Conservation (phyloP, 2,113 vertebrate species). For the Corythornis cristatus region DNA sequence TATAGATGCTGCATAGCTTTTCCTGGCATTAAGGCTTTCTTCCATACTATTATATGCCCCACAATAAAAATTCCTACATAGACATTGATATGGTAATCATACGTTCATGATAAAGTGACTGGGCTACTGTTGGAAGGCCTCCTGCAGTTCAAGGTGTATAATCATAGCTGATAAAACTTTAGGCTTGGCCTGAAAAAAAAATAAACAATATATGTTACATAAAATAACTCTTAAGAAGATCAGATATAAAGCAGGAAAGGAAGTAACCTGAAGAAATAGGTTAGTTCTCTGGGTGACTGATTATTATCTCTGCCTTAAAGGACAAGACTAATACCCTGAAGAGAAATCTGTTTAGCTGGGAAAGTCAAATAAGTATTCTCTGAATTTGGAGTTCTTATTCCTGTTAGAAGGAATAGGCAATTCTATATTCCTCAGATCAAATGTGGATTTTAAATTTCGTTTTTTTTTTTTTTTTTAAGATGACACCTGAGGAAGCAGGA, state of each 20-base stretch:
- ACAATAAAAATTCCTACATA: background rate
- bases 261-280: slow-evolving; percentile 3
- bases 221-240: background rate
- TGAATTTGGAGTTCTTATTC: background rate
- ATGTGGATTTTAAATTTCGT: background rate
- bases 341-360: background rate
- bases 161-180: background rate
- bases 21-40: background rate
- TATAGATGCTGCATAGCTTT: background rate
- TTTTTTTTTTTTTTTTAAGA: background rate
- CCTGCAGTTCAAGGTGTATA: background rate
- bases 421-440: background rate
- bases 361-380: background rate
- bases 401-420: background rate
- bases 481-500: background rate
- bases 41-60: background rate
- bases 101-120: background rate
- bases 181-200: background rate
- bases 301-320: background rate
- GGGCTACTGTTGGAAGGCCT: background rate
- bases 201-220: background rate
- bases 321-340: background rate
- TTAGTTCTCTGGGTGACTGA: slow-evolving; percentile 1
- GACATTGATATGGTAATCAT: background rate
- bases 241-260: background rate